phyloP scores from a whole-genome alignment of 2,888 invertebrate genomes.

The Platycnemis pennipes region DNA sequence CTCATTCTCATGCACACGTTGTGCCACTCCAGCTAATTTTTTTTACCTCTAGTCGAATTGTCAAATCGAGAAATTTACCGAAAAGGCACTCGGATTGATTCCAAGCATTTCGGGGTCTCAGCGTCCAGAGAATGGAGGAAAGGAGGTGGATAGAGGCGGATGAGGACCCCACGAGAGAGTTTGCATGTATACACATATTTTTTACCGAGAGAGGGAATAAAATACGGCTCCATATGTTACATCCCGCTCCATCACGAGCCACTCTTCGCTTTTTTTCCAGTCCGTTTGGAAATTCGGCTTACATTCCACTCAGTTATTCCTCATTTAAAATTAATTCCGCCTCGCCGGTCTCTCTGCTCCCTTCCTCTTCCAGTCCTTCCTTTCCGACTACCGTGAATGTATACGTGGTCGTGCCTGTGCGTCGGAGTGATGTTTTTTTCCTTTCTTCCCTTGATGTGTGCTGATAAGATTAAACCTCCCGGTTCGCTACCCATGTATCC shows the following conservation, averaged over 20 bases:
- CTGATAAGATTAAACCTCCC: not conserved
- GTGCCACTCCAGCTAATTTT: not conserved
- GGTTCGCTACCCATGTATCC: not conserved
- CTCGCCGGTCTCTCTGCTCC: not conserved
- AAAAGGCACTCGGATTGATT: not conserved
- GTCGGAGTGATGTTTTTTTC: not conserved
- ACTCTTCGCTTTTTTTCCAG: not conserved
- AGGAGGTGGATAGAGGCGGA: not conserved
- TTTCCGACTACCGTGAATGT: not conserved
- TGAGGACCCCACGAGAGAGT: not conserved
- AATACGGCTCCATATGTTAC: not conserved
- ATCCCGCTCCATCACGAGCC: not conserved
- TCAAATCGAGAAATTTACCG: not conserved
- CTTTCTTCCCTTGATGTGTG: not conserved
- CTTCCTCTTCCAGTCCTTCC: not conserved
- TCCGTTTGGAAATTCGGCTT: conserved; percentile 17
- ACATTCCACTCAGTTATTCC: conserved; percentile 8
- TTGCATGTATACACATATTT: not conserved
- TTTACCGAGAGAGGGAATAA: not conserved
- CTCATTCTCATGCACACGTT: too few relatives aligned
- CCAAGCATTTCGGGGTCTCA: not conserved
- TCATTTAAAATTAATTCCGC: not conserved
- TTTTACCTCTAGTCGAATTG: not conserved
- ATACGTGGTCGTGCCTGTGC: not conserved
- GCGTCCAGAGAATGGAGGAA: not conserved